Percentiles rank a stretch among this genome's conserved stretches.
Evolutionary conservation across 2,797 vertebrate genomes (phyloP).

Genomic region (Lutjanus campechanus): DNA sequence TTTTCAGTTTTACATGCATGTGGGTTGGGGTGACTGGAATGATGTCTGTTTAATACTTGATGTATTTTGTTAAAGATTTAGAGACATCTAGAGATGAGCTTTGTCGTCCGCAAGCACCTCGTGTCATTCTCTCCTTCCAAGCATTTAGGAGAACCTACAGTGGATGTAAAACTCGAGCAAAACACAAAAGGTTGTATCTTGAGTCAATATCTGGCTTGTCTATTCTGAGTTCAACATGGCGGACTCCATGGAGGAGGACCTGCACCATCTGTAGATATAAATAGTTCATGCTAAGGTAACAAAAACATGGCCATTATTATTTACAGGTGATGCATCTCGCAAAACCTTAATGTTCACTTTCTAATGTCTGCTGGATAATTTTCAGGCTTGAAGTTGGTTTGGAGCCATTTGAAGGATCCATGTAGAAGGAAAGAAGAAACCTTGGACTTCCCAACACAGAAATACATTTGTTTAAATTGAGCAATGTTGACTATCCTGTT

Average conservation of each 20-base stretch:
- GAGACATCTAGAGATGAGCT: neutral
- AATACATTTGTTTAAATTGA: constrained; percentile 3
- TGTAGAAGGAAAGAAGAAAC: neutral
- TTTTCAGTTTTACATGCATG: neutral
- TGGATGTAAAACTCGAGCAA: too few relatives aligned
- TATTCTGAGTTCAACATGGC: too few relatives aligned
- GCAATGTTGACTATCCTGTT: neutral
- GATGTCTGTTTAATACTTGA: neutral
- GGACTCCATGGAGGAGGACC: too few relatives aligned
- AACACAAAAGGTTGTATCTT: too few relatives aligned
- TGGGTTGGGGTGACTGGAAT: neutral
- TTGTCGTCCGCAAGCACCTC: too few relatives aligned
- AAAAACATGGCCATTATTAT: too few relatives aligned
- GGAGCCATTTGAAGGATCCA: neutral
- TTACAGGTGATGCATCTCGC: neutral
- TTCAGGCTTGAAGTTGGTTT: neutral
- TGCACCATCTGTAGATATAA: too few relatives aligned
- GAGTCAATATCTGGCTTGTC: too few relatives aligned
- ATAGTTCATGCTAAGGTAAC: too few relatives aligned
- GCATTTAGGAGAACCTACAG: too few relatives aligned
- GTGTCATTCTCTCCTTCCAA: too few relatives aligned
- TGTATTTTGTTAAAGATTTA: constrained; percentile 3
- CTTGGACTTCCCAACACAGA: neutral
- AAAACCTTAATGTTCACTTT: neutral
- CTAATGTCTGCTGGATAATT: neutral